These are phyloP conservation scores for Nerophis ophidion DNA, from an alignment of 2,113 vertebrate genomes.

Conservation along the genomic window DNA sequence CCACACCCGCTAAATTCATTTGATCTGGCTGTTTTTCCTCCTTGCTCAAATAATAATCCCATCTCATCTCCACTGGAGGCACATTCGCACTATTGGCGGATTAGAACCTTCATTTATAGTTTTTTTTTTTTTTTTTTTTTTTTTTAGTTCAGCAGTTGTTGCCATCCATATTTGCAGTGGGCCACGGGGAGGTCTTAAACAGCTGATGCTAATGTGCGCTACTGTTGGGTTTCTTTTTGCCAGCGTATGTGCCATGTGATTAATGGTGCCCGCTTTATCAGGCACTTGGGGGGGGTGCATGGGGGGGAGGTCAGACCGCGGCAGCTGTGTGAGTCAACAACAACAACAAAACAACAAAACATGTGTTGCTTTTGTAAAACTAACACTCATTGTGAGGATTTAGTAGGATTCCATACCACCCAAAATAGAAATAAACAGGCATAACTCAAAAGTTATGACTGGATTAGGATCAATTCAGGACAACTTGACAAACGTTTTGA, in stretches of 20 bases:
- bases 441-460: not conserved
- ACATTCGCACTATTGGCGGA: conserved; percentile 58
- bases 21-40: conserved; percentile 77
- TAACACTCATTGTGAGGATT: conserved; percentile 4
- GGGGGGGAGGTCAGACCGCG: conserved; percentile 74
- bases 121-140: conserved; percentile 34
- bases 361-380: conserved; percentile 66
- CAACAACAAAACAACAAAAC: conserved; percentile 63
- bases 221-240: conserved; percentile 27
- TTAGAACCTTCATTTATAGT: conserved; percentile 26
- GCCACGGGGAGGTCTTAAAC: conserved; percentile 49
- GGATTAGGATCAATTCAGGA: not conserved
- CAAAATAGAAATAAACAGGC: too few species aligned
- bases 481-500: not conserved
- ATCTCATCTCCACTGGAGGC: conserved; percentile 63
- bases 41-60: conserved; percentile 75
- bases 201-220: conserved; percentile 53
- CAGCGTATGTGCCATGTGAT: conserved; percentile 57
- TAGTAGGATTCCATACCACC: not conserved
- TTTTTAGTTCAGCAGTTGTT: conserved; percentile 35
- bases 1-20: conserved; percentile 74
- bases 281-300: conserved; percentile 40
- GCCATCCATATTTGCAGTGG: conserved; percentile 39
- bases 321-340: conserved; percentile 15
- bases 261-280: conserved; percentile 78